A percentile compares a stretch with the other conserved stretches of the same genome.
phyloP scores from a whole-genome alignment of 1,140 invertebrate species.

The Agrilus planipennis region DNA sequence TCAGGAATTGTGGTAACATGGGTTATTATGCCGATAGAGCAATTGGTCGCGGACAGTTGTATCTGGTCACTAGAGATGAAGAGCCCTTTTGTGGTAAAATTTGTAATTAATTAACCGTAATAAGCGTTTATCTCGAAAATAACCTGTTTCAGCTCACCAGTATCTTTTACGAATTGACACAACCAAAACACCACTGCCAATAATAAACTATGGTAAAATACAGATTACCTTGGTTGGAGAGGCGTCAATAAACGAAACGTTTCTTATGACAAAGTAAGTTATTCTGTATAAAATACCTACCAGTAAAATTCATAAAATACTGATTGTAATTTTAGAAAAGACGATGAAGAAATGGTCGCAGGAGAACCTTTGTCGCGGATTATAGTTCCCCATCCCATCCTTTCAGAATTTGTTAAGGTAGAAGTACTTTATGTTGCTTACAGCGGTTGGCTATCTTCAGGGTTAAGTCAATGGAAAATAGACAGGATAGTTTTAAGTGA shows the following conservation, averaged over 20 bases:
- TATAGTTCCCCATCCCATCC: conserved; percentile 75
- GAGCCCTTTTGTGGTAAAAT: conserved; percentile 78
- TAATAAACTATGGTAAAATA: conserved; percentile 67
- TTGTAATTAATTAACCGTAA: neutral
- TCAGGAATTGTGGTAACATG: conserved; percentile 70
- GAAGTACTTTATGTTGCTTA: conserved; percentile 79
- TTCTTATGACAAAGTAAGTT: conserved; percentile 69
- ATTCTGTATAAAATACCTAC: neutral
- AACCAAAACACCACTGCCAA: conserved; percentile 48
- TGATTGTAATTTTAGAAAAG: conserved; percentile 43
- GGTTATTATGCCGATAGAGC: conserved; percentile 83
- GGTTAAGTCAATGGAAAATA: conserved; percentile 62
- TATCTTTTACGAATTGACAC: conserved; percentile 72
- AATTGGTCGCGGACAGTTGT: conserved; percentile 67
- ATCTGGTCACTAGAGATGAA: conserved; percentile 76
- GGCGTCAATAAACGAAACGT: conserved; percentile 74
- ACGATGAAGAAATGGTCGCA: conserved; percentile 62
- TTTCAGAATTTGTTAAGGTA: conserved; percentile 56
- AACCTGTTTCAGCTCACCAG: conserved; percentile 56
- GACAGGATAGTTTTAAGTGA: conserved; percentile 76
- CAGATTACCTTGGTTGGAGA: conserved; percentile 73
- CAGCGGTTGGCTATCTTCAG: conserved; percentile 83
- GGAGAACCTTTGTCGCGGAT: conserved; percentile 63
- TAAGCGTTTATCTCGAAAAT: neutral
- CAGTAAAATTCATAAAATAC: neutral